Evolutionary conservation across 2,113 vertebrate genomes (phyloP), one percentile per base, ranked within the genome.

Genomic region (Otocyon megalotis): DNA sequence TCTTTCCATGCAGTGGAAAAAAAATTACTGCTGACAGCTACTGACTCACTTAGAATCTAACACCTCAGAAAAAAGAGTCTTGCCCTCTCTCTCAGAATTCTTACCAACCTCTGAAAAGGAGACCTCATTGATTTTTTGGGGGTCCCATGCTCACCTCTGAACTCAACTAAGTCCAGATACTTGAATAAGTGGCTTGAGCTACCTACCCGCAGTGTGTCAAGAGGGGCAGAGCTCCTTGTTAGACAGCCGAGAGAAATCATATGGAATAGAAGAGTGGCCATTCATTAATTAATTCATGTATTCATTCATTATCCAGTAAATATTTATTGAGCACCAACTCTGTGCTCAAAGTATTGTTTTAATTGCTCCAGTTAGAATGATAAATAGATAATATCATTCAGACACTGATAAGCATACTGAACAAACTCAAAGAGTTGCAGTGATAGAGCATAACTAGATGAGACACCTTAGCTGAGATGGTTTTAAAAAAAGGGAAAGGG

Each of bases 1-100:
- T 79, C 54, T 88, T 71, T 56, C 35, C 62, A 14, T 56, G 60
- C 89, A 26, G 16, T 71, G n/a, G 48, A 77, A 93, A 86, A 93
- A 86, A 88, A 53, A 35, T 54, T 53, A 87, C 32, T n/a, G 22
- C 19, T 60, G 43, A 30, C 62, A 97, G 50, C 35, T 53, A 10
- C 30, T 92, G 71, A 24, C 50, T 94, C 32, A 43, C 37, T 91
- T 93, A 12, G 58, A 65, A 85, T 50, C 28, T 62, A 37, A 69
- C 19, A 2, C 65, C 71, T 82, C 28, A 10, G 35, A 80, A 60
- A 7, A 62, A 95, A 81, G 32, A 65, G n/a, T 77, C 43, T 20
- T 74, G 2, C 65, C 58, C 35, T 65, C 12, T 53, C 3, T 48
- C 30, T 94, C n/a, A 65, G 30, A 88, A 67, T 60, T 92, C n/a